These are phyloP conservation scores for Paramormyrops kingsleyae DNA, from an alignment of 2,113 vertebrate species.

Conservation along the genomic window DNA sequence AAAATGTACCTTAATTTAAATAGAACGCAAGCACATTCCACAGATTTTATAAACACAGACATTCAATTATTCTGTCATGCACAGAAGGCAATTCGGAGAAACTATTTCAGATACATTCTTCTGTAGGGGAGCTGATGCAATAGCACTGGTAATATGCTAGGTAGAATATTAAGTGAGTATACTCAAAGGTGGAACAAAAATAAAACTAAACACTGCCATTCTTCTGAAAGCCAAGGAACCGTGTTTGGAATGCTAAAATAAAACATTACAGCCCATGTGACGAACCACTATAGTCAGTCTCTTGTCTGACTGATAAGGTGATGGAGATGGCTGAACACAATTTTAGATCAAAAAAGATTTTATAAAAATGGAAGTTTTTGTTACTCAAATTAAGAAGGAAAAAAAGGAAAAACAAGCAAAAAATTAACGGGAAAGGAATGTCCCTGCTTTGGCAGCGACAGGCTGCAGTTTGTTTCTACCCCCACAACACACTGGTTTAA, in stretches of 20 bases:
- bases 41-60: background rate
- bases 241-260: background rate
- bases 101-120: background rate
- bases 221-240: background rate
- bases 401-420: background rate
- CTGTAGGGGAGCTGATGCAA: background rate
- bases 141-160: background rate
- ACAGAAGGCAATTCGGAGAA: background rate
- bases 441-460: background rate
- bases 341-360: background rate
- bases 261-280: background rate
- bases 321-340: background rate
- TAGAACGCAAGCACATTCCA: background rate
- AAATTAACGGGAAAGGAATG: background rate
- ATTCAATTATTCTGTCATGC: background rate
- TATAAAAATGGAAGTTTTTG: background rate
- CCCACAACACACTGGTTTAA: background rate
- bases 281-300: background rate
- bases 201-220: background rate
- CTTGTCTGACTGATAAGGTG: background rate
- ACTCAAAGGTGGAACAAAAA: background rate
- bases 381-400: background rate
- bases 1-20: background rate
- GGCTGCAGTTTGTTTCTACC: background rate
- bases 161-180: background rate